Conservation (phyloP, 2,113 vertebrate genomes). For the Rhadina sibilatrix region DNA sequence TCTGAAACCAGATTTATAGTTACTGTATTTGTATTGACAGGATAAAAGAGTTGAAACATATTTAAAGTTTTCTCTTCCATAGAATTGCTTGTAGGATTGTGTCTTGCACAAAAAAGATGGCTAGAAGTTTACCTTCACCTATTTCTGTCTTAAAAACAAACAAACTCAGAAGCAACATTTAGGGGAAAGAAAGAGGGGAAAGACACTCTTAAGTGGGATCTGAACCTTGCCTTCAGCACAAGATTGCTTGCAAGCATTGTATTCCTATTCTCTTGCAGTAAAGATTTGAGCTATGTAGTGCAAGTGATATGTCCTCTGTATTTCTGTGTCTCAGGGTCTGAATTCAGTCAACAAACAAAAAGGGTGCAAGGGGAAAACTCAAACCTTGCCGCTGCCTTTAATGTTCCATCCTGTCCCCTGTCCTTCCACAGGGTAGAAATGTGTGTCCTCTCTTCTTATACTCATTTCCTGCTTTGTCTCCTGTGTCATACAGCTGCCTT, state of each 20-base stretch:
- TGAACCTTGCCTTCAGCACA: neutral
- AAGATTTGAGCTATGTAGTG: neutral
- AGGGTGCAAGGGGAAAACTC: fast-evolving
- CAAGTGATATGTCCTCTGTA: neutral
- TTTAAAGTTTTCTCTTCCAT: neutral
- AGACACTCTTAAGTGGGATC: neutral
- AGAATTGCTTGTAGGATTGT: neutral
- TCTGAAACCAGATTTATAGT: neutral
- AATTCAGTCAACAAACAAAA: neutral
- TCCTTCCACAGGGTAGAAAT: neutral
- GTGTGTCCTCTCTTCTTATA: neutral
- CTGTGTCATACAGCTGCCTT: neutral
- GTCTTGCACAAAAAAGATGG: neutral
- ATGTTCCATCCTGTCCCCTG: neutral
- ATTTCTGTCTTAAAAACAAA: neutral
- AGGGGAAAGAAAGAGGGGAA: neutral
- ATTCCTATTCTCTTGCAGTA: neutral
- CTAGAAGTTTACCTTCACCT: neutral
- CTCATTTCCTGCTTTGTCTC: constrained; percentile 32
- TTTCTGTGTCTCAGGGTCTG: neutral
- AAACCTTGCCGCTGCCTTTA: neutral
- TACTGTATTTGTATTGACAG: neutral
- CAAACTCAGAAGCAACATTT: neutral
- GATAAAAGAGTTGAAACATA: neutral
- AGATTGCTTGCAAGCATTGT: neutral